A percentile compares a stretch with the other conserved stretches of the same genome.
These are phyloP conservation scores for Drosophila kokeensis DNA, from an alignment of 2,888 invertebrate species.

Conservation along the genomic window DNA sequence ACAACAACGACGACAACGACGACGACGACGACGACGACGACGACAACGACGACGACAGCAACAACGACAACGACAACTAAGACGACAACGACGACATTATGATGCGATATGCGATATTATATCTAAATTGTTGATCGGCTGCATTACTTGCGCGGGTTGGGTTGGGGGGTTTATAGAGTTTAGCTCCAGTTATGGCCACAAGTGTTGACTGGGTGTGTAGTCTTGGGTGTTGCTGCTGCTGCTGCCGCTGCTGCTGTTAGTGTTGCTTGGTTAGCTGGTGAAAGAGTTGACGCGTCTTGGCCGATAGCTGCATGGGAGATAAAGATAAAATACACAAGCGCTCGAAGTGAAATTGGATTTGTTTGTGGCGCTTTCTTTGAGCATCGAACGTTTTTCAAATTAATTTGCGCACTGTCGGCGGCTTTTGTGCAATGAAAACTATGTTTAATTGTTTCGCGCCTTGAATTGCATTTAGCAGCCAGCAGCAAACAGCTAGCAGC, in stretches of 20 bases:
- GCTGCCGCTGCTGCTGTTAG: conserved; percentile 16
- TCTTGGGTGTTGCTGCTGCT: conserved; percentile 65
- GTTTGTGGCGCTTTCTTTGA: conserved; percentile 78
- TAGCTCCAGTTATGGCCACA: conserved; percentile 76
- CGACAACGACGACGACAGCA: conserved; percentile 35
- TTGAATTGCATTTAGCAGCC: conserved; percentile 58
- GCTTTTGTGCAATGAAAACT: conserved; percentile 80
- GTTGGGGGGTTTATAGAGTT: conserved; percentile 11
- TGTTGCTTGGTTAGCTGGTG: conserved; percentile 50
- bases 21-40: conserved; percentile 18
- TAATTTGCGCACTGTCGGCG: conserved; percentile 74
- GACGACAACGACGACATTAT: conserved; percentile 68
- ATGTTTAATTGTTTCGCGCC: conserved; percentile 80
- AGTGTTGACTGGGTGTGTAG: conserved; percentile 48
- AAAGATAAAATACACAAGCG: conserved; percentile 60
- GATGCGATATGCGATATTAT: conserved; percentile 82
- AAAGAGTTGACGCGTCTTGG: conserved; percentile 65
- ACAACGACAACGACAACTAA: conserved; percentile 28
- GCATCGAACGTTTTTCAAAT: conserved; percentile 54
- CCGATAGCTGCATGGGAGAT: conserved; percentile 64
- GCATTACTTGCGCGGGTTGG: conserved; percentile 57
- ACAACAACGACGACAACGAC: conserved; percentile 10
- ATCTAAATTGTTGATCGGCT: conserved; percentile 81
- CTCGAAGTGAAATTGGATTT: conserved; percentile 77
- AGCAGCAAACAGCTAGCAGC: conserved; percentile 5